Base-by-base conservation (phyloP, 2,113 vertebrate species). In the Propithecus coquereli region DNA sequence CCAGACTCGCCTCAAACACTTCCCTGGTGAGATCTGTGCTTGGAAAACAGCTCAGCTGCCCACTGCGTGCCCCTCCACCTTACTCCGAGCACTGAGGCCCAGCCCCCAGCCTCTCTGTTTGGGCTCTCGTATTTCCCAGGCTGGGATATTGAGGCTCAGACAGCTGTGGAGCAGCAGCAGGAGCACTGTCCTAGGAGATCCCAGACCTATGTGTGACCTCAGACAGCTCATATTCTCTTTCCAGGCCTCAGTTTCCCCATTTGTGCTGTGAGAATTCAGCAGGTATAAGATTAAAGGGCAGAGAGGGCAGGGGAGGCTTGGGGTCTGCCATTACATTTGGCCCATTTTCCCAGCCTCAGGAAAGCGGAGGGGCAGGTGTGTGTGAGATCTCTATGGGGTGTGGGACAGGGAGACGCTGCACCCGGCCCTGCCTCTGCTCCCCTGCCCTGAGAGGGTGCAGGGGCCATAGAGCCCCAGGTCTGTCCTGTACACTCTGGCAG, bases 81-180 rank as follows among this genome's bases (percentile, higher is more conserved):
- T 37, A 0, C 40, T 37, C 0, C 0, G 40, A 40, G 50, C 8
- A 0, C 91, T 66, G 71, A 20, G 87, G 27, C 1, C 0, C 8
- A 76, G 57, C 10, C 34, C 89, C 16, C 22, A 6, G 50, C 90
- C 47, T 50, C 54, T 47, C 34, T 12, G 14, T 34, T 32, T 10
- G 25, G 34, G 10, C 22, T 68, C 11, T 87, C 0, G 0, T 43
- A 5, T 37, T 63, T 45, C 14, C 40, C 23, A 50, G 18, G 52
- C 76, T 47, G 20, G 8, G 66, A 22, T 34, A 11, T 63, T 30
- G 25, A 73, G 30, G 57, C 70, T 59, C 32, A 73, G 65, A 37
- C 8, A n/a, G 50, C 45, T 9, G 17, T 5, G 47, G 68, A 79
- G 43, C 1, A 27, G 22, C 47, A 32, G 70, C 54, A 34, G n/a